Conservation (phyloP, 2,797 vertebrate genomes). For the Pelobates cultripes region DNA sequence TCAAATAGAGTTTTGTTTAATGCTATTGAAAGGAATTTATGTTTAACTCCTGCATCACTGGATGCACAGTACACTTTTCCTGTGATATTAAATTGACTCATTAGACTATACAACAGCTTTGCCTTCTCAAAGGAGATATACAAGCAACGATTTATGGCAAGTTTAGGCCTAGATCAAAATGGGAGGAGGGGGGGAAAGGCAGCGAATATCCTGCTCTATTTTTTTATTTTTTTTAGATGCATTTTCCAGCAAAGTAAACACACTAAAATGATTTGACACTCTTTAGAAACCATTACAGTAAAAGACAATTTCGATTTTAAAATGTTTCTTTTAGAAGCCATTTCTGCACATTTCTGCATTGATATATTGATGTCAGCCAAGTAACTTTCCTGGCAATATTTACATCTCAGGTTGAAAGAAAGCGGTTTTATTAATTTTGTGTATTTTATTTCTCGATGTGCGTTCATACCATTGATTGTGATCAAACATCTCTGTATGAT, state of each 20-base stretch:
- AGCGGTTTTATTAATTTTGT: background rate
- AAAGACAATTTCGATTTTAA: slow-evolving; percentile 2
- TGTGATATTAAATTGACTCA: background rate
- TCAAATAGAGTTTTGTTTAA: background rate
- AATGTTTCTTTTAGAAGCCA: slow-evolving; percentile 7
- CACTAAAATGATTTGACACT: slow-evolving; percentile 1
- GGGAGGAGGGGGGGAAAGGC: background rate
- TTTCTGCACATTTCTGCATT: slow-evolving; percentile 6
- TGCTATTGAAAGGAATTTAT: background rate
- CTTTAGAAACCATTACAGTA: slow-evolving; percentile 1
- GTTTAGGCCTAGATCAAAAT: slow-evolving; percentile 17
- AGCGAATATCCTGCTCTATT: background rate
- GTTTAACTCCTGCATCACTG: background rate
- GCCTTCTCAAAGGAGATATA: slow-evolving; percentile 11
- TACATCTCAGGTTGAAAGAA: background rate
- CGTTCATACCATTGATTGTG: background rate
- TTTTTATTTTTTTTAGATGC: background rate
- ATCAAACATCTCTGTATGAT: background rate
- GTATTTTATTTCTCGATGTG: background rate
- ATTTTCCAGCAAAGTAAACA: background rate
- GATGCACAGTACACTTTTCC: background rate
- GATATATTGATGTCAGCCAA: slow-evolving; percentile 16
- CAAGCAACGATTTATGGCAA: slow-evolving; percentile 23
- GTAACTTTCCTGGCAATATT: slow-evolving; percentile 1
- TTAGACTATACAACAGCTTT: background rate